Base-by-base conservation (phyloP, 2,888 invertebrate genomes). In the Lasius platythorax region DNA sequence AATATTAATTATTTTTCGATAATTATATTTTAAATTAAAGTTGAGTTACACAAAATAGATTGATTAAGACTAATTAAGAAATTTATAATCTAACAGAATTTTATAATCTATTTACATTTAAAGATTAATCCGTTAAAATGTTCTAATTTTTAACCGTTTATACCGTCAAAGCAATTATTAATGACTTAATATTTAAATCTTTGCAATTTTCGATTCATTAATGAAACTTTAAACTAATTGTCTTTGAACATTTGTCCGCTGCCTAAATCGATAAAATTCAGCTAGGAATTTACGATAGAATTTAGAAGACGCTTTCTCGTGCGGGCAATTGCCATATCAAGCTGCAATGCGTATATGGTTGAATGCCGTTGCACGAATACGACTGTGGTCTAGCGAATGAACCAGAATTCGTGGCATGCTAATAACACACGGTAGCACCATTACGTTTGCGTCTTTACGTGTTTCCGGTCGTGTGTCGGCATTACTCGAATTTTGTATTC, bases 401-500 rank as follows among this genome's bases (percentile, higher is more conserved):
- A 70, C 43, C 23, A 43, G 79, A 66, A 70, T 79, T 30, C 56
- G 43, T 23, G 70, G 43, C 43, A 70, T 58, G 68, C 11, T 58
- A 43, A 66, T 66, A 78, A 56, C 28, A 8, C 8, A 18, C 23
- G 37, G n/a, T 53, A 76, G 37, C 15, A 18, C 46, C 33, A 63
- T 64, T 78, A 33, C 30, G 23, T 33, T 68, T 30, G 58, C 43
- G 78, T 23, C 33, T 67, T 79, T n/a, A 67, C 9, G 40, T 23
- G 40, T 63, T 30, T 40, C 30, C 30, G 66, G 3, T 4, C 40
- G 15, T 66, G 15, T 37, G 43, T 43, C 56, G 30, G 12, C 11
- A 56, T 58, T 78, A 43, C n/a, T 78, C 23, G 56, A 78, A 78
- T 78, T 68, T 78, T 43, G 53, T 30, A 15, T n/a, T 75, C 12